phyloP scores from a whole-genome alignment of 1,140 invertebrate genomes.

The Drosophila quadrilineata region DNA sequence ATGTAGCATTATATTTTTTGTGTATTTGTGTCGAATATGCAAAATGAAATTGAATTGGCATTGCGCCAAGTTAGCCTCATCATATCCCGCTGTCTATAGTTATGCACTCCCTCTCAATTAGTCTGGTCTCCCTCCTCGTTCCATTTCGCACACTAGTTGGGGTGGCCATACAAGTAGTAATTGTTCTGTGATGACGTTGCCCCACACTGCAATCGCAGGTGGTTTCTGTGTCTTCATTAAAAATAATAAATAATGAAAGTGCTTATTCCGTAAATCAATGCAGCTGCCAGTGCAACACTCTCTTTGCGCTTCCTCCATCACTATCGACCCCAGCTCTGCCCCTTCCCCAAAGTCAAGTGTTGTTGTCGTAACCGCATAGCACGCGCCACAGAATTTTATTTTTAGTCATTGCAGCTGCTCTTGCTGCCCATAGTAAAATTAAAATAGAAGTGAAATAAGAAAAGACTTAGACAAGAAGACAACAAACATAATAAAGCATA shows the following conservation, averaged over 20 bases:
- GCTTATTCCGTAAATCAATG: conserved; percentile 48
- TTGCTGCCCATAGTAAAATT: conserved; percentile 18
- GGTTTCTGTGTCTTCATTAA: conserved; percentile 50
- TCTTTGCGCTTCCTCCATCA: background rate
- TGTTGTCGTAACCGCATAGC: conserved; percentile 4
- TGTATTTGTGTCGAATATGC: conserved; percentile 15
- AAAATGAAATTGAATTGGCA: conserved; percentile 31
- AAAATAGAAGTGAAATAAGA: too few species aligned
- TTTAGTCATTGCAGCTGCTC: conserved; percentile 45
- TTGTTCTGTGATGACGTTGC: conserved; percentile 30
- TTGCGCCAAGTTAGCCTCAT: conserved; percentile 34
- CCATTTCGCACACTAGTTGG: background rate
- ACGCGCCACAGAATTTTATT: conserved; percentile 48
- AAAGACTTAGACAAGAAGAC: too few species aligned
- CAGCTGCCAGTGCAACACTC: conserved; percentile 43
- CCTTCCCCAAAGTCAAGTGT: background rate
- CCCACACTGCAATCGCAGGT: conserved; percentile 21
- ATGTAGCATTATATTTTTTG: conserved; percentile 20
- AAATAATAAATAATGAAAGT: conserved; percentile 44
- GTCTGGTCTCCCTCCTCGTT: background rate
- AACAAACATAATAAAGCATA: conserved; percentile 4
- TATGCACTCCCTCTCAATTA: conserved; percentile 3
- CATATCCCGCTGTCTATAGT: conserved; percentile 22
- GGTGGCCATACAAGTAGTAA: conserved; percentile 12
- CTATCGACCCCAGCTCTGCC: too few species aligned